Percentiles rank a stretch among this genome's conserved stretches.
Conservation (phyloP, 2,888 invertebrate species). For the Ochropacha duplaris region DNA sequence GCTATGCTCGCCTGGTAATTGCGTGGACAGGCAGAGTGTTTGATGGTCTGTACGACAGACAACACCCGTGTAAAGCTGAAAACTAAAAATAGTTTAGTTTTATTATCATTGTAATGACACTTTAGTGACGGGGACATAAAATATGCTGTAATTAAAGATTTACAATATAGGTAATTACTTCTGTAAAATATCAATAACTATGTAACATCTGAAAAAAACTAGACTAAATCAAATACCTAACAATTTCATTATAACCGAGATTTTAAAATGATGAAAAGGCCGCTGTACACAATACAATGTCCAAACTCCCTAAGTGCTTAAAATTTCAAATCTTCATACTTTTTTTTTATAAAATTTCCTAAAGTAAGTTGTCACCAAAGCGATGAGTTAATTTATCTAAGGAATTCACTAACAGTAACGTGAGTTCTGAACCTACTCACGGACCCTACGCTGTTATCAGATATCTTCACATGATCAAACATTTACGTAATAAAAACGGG, state of each 20-base stretch:
- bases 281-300: too few relatives aligned
- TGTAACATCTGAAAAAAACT: neutral
- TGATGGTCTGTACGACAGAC: slow-evolving; percentile 22
- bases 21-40: slow-evolving; percentile 40
- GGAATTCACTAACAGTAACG: neutral
- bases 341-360: too few relatives aligned
- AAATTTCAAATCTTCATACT: too few relatives aligned
- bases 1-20: slow-evolving; percentile 58
- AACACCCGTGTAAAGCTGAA: neutral
- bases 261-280: too few relatives aligned
- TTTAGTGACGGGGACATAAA: neutral
- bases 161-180: too few relatives aligned
- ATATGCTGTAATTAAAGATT: neutral
- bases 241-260: too few relatives aligned
- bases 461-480: neutral
- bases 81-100: neutral
- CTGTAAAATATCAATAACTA: too few relatives aligned
- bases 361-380: neutral
- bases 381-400: slow-evolving; percentile 2
- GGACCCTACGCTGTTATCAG: neutral
- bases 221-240: neutral
- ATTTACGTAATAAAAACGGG: slow-evolving; percentile 43
- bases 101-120: neutral
- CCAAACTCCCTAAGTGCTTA: too few relatives aligned
- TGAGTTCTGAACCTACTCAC: neutral